Evolutionary conservation across 1,140 invertebrate genomes (phyloP), one percentile per base, ranked within the genome.

Genomic region (Dermatophagoides farinae): DNA sequence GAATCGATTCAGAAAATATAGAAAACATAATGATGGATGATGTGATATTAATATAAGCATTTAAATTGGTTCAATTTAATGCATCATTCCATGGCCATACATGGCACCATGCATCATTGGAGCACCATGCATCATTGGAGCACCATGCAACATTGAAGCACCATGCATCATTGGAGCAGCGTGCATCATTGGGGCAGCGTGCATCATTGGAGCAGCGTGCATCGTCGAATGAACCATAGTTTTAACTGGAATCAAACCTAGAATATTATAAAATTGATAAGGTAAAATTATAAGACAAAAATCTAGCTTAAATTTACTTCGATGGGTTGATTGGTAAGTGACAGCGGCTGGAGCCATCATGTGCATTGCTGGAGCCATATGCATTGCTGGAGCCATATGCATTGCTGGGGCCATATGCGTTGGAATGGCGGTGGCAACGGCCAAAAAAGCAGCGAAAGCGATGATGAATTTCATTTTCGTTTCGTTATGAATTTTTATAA

Each of bases 381-480:
- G 12, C 12, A 23, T 23, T 2, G 55, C 55, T 57, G 55, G 55
- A 23, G 55, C 55, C 12, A 23, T 57, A 23, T 16, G 12, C 12
- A 23, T 23, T 2, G 55, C 55, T 57, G 55, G 55, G 41, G 55
- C 55, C 43, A 44, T 16, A 20, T n/a, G 14, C 14, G 55, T 18
- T 57, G 55, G 55, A 23, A 57, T 47, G 49, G 55, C 55, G 38
- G 53, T 10, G 14, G 55, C 55, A 16, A 58, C 39, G 41, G 55
- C 55, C 12, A 57, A 22, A 54, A 57, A 23, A 22, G 41, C 37
- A 37, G 55, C 55, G 55, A 57, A 58, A 58, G 18, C 51, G 11
- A 53, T 53, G 51, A 53, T 20, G 23, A 25, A 53, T 38, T 53
- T 53, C 51, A 53, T 53, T 53, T 25, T 53, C 1, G 51, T 14